Evolutionary conservation across 2,113 vertebrate genomes (phyloP), one percentile per base, ranked within the genome.

Genomic region (Cranoglanis bouderius): DNA sequence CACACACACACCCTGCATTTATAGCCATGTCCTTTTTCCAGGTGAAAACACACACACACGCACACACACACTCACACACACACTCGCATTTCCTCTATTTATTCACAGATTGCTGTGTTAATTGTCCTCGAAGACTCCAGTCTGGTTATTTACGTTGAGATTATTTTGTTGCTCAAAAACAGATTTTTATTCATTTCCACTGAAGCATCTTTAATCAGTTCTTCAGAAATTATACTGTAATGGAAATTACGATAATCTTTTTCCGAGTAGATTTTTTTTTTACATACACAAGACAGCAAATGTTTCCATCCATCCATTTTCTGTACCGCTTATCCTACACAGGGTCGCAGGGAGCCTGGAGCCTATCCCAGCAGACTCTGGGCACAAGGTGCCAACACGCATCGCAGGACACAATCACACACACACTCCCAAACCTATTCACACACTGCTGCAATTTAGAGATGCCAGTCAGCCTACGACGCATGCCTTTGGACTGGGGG

Each of bases 1-100:
- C 51, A 35, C 78, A 55, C 38, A 61, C 38, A 51, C 83, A 63
- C 83, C 0, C 46, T 85, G 63, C 43, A 0, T 38, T 38, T 55
- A 19, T 2, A 72, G 46, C 13, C 21, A 12, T 72, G 5, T 85
- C 5, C 7, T 26, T 72, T 35, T 85, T 70, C 46, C 84, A 85
- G 46, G 84, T 85, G n/a, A 70, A 19, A 16, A 46, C 70, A 74
- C 35, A 74, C 70, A 65, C 82, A 61, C 53, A 74, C 35, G 38
- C 55, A 49, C 82, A 59, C 82, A 1, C 61, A 16, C n/a, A 26
- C 53, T n/a, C n/a, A n/a, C n/a, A 59, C 81, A 38, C 81, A 29
- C 57, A 46, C 83, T 32, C 82, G 8, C 38, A 3, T 3, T 49
- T 32, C n/a, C 29, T 70, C 6, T 70, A 13, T 85, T 51, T 67